Percentiles rank a stretch among this genome's conserved stretches.
Evolutionary conservation across 2,113 vertebrate species (phyloP).

Genomic region (Zosterops borbonicus): DNA sequence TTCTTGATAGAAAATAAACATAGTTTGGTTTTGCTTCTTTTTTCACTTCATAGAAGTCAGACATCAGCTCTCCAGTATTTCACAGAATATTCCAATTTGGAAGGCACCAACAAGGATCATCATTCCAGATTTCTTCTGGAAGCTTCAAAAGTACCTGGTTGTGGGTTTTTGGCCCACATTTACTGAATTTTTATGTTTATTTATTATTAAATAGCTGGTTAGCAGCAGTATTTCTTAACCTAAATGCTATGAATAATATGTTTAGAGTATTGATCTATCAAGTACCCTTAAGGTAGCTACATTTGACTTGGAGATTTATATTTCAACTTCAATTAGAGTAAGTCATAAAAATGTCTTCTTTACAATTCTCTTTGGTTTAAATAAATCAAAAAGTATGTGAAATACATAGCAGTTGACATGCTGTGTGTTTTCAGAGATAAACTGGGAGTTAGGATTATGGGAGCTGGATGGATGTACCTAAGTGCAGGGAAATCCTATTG

Average conservation of each 20-base stretch:
- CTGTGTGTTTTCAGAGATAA: not conserved
- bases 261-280: not conserved
- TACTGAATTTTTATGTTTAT: not conserved
- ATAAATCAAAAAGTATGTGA: not conserved
- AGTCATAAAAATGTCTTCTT: not conserved
- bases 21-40: not conserved
- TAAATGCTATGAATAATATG: not conserved
- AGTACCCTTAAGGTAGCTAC: not conserved
- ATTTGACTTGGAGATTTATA: not conserved
- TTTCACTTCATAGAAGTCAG: not conserved
- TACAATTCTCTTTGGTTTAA: not conserved
- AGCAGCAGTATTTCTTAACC: not conserved
- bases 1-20: not conserved
- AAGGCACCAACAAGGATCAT: not conserved
- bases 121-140: not conserved
- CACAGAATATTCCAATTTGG: not conserved
- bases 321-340: not conserved
- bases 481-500: not conserved
- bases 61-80: not conserved
- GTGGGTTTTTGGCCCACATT: accelerated
- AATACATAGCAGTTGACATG: not conserved
- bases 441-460: not conserved
- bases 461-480: not conserved
- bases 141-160: not conserved
- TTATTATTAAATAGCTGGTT: not conserved